Percentiles rank a stretch among this genome's conserved stretches.
Conservation (phyloP, 1,140 invertebrate species). For the Saccostrea echinata region DNA sequence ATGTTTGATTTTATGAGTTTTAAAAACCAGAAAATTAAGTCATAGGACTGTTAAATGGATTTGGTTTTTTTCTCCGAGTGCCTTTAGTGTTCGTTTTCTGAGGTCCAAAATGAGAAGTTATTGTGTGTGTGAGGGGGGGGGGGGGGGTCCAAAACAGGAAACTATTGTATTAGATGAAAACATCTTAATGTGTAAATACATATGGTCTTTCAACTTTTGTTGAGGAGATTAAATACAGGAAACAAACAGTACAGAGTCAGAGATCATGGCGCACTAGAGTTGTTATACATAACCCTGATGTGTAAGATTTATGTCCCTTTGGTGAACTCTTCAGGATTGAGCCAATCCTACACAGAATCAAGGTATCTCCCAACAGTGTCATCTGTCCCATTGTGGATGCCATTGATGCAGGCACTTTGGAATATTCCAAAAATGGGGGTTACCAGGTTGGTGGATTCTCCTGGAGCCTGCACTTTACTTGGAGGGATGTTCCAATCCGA, state of each 20-base stretch:
- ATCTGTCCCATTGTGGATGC: conserved; percentile 96
- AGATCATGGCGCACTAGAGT: not conserved
- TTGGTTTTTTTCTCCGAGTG: no score
- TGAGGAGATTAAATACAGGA: not conserved
- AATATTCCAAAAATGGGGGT: conserved; percentile 85
- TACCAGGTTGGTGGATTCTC: conserved; percentile 90
- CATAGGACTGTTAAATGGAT: no score
- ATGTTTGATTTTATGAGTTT: no score
- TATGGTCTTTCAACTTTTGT: not conserved
- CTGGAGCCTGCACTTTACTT: conserved; percentile 94
- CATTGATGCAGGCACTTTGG: conserved; percentile 92
- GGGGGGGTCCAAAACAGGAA: no score
- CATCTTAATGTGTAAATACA: no score
- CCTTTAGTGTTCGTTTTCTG: no score
- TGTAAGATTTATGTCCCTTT: not conserved
- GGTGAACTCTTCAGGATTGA: conserved; percentile 84
- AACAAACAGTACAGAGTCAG: not conserved
- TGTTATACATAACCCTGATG: not conserved
- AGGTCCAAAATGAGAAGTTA: no score
- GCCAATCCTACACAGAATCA: conserved; percentile 91
- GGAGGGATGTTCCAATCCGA: conserved; percentile 95
- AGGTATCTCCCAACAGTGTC: conserved; percentile 88
- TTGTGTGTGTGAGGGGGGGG: no score
- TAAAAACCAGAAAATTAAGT: no score
- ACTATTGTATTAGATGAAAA: not conserved